phyloP scores from a whole-genome alignment of 2,797 vertebrate species.

The Chiroxiphia lanceolata region DNA sequence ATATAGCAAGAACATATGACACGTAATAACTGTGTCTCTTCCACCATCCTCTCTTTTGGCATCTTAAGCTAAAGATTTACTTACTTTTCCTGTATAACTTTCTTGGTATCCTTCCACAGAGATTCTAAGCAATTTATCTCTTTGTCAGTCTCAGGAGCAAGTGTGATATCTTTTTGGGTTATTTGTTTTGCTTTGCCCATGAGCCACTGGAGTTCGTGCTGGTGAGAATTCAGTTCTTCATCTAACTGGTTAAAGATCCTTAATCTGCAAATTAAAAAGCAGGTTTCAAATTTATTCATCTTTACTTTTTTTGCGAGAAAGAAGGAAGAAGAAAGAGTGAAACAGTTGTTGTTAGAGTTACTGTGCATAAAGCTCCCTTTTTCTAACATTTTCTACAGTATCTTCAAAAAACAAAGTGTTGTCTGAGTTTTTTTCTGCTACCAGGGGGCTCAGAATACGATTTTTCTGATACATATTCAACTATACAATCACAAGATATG shows the following conservation, averaged over 20 bases:
- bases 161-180: slow-evolving; percentile 85
- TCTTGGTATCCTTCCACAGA: slow-evolving; percentile 86
- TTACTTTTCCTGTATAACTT: slow-evolving; percentile 86
- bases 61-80: not conserved
- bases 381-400: not conserved
- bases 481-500: not conserved
- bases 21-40: not conserved
- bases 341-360: not conserved
- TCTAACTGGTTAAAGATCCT: slow-evolving; percentile 91
- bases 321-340: not conserved
- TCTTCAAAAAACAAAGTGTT: not conserved
- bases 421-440: not conserved
- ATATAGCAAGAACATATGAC: not conserved
- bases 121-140: slow-evolving; percentile 83
- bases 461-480: not conserved
- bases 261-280: slow-evolving; percentile 77
- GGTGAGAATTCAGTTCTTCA: slow-evolving; percentile 90
- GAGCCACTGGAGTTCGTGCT: slow-evolving; percentile 90
- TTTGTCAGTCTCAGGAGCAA: slow-evolving; percentile 82
- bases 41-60: not conserved
- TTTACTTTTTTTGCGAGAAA: not conserved
- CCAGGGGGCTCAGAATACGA: not conserved
- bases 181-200: slow-evolving; percentile 91
- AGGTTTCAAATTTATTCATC: not conserved
- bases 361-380: not conserved